phyloP scores from a whole-genome alignment of 2,888 invertebrate genomes.

The Synanthedon andrenaeformis region DNA sequence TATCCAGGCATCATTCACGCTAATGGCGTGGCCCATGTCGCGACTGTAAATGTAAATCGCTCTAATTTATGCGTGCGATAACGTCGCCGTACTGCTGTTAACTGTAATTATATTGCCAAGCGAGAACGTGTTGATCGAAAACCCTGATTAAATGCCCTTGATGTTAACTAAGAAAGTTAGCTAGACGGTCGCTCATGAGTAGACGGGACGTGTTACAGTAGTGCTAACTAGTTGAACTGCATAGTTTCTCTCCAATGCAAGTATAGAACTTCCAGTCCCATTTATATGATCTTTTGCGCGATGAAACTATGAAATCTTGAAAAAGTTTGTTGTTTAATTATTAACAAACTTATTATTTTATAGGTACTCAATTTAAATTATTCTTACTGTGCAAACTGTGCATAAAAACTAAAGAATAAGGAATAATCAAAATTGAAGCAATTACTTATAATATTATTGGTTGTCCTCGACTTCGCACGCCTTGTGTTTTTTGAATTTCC shows the following conservation, averaged over 20 bases:
- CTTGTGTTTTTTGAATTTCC: no score
- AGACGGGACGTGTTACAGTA: not conserved
- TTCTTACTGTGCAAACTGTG: no score
- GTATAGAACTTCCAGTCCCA: no score
- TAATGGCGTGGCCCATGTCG: constrained; percentile 60
- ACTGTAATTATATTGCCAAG: constrained; percentile 68
- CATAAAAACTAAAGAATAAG: no score
- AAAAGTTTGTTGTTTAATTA: no score
- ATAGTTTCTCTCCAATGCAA: not conserved
- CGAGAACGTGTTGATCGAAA: constrained; percentile 69
- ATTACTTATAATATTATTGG: no score
- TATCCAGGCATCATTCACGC: constrained; percentile 62
- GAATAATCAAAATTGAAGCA: no score
- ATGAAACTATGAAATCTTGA: no score
- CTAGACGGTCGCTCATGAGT: constrained; percentile 11
- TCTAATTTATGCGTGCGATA: constrained; percentile 69
- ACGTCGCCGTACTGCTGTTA: constrained; percentile 68
- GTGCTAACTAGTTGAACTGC: not conserved
- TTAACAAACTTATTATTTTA: no score
- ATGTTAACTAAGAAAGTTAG: constrained; percentile 41
- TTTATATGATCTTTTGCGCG: no score
- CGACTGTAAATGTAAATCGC: constrained; percentile 67
- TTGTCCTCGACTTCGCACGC: no score
- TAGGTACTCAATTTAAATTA: no score
- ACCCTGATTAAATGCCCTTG: constrained; percentile 55